These are phyloP conservation scores for Heteromurus nitidus DNA, from an alignment of 2,888 invertebrate genomes.

Conservation along the genomic window DNA sequence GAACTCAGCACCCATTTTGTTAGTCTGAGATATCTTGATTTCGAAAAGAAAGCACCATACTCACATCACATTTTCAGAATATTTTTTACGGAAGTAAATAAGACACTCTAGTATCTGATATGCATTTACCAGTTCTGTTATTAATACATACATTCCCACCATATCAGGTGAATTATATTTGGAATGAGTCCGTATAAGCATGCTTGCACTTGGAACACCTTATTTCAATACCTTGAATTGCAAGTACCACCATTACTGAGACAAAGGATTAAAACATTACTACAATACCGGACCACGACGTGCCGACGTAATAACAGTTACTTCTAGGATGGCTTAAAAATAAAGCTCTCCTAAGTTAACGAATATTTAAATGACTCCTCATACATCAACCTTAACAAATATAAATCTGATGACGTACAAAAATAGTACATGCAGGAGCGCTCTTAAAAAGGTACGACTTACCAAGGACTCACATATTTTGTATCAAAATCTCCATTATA, in stretches of 20 bases:
- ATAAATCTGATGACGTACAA: conserved; percentile 48
- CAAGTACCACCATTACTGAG: background rate
- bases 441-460: conserved; percentile 41
- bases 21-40: conserved; percentile 29
- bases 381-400: conserved; percentile 8
- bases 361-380: background rate
- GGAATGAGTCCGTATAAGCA: too few relatives aligned
- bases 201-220: conserved; percentile 14
- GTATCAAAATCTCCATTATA: conserved; percentile 41
- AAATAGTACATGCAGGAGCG: conserved; percentile 58
- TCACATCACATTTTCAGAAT: conserved; percentile 26
- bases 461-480: conserved; percentile 48
- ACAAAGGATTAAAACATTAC: background rate
- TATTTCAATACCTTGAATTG: conserved; percentile 2
- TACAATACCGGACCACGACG: conserved; percentile 2
- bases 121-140: too few relatives aligned
- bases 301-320: conserved; percentile 3
- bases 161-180: too few relatives aligned
- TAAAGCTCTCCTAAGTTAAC: background rate
- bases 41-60: conserved; percentile 54
- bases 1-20: conserved; percentile 27
- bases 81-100: conserved; percentile 12
- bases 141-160: too few relatives aligned
- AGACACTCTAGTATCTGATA: conserved; percentile 19
- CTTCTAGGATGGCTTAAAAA: background rate